Base-by-base conservation (phyloP, 1,140 invertebrate genomes). In the Tetramorium alpestre region DNA sequence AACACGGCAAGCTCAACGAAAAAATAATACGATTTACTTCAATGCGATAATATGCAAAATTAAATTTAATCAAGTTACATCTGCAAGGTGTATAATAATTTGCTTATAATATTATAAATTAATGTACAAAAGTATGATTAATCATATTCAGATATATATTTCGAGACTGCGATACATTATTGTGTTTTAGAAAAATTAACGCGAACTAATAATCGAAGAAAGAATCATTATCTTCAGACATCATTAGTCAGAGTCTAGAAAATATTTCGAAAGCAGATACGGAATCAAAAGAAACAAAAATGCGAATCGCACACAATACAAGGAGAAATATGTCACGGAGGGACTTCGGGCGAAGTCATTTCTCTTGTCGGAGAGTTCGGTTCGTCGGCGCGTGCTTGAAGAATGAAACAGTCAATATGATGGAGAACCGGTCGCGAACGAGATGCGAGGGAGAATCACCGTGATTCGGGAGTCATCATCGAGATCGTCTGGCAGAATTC, bases 351-450 rank as follows among this genome's bases (percentile, higher is more conserved):
- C 38, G 44, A 49, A 85, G 47, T 77, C 82, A 62, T 85, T 77
- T 85, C 72, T 77, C 73, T 65, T 33, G 73, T 51, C 44, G 51
- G 44, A 73, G 41, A 54, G 33, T 18, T 60, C 67, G 22, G 38
- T 78, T 58, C 54, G 8, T 69, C 65, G 25, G 25, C 80, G 70
- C 54, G 41, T 56, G 28, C 6, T 49, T 73, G 80, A 84, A 84
- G 54, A 84, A 84, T 84, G 80, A 84, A 84, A 84, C 69, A 84
- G 56, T 84, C 80, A 75, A 84, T 75, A 84, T 84, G 80, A 84
- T 75, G 80, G 28, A 84, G 80, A 49, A 84, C 80, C 56, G 54
- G 73, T 75, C 28, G 69, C 51, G 38, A 28, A 41, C 47, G 22
- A 58, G 11, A 72, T 22, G 67, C 41, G 56, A 8, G 78, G 16